Percentiles rank a stretch among this genome's conserved stretches.
Conservation (phyloP, 2,888 invertebrate genomes). For the Erebia epiphron region DNA sequence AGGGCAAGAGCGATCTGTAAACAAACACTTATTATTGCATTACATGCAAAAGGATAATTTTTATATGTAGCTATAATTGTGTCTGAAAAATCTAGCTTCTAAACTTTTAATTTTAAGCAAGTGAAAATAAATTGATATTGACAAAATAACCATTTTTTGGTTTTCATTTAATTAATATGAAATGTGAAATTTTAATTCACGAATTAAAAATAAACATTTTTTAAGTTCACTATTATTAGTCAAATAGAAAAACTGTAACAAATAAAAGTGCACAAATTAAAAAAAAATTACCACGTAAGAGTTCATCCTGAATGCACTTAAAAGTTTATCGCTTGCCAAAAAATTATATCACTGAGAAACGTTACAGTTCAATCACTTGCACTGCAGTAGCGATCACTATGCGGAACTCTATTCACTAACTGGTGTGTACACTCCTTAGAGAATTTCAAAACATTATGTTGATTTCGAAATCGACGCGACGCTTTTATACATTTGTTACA, state of each 20-base stretch:
- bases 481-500: slow-evolving; percentile 81
- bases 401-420: slow-evolving; percentile 69
- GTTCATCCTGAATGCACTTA: slow-evolving; percentile 67
- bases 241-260: slow-evolving; percentile 17
- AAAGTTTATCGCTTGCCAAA: slow-evolving; percentile 39
- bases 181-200: neutral
- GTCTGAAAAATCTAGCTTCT: neutral
- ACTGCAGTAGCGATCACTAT: slow-evolving; percentile 62
- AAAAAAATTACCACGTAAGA: slow-evolving; percentile 59
- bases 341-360: slow-evolving; percentile 45
- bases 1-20: slow-evolving; percentile 64
- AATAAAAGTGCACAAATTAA: slow-evolving; percentile 31
- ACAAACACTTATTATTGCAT: slow-evolving; percentile 33
- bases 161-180: too few species aligned
- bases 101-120: neutral
- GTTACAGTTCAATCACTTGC: slow-evolving; percentile 63
- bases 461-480: slow-evolving; percentile 79
- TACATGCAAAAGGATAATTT: neutral
- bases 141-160: too few species aligned
- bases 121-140: neutral
- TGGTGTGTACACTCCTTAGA: slow-evolving; percentile 74
- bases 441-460: slow-evolving; percentile 78
- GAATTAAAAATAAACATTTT: neutral
- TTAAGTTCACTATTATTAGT: neutral
- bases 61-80: neutral